Percentiles rank a stretch among this genome's conserved stretches.
Conservation (phyloP, 2,113 vertebrate genomes). For the Thunnus maccoyii region DNA sequence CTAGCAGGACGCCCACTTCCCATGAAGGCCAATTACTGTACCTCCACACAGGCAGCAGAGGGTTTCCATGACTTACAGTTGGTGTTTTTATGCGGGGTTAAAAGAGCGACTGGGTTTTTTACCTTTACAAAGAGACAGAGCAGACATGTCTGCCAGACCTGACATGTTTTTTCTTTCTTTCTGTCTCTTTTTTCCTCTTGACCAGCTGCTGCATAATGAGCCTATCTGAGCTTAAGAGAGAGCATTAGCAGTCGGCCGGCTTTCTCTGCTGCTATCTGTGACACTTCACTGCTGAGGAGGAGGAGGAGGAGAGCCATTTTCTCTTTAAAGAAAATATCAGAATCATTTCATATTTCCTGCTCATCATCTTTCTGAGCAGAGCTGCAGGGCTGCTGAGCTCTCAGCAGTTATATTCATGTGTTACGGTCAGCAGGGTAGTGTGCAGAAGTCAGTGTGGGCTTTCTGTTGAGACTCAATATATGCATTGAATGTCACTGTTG, state of each 20-base stretch:
- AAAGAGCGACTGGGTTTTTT: conserved; percentile 40
- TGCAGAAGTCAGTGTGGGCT: too few relatives aligned
- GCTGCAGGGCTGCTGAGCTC: conserved; percentile 36
- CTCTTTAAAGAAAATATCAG: conserved; percentile 71
- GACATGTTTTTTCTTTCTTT: conserved; percentile 47
- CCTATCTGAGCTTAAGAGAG: conserved; percentile 56
- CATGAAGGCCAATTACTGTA: conserved; percentile 76
- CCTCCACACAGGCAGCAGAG: conserved; percentile 27
- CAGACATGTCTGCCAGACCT: conserved; percentile 53
- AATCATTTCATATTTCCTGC: conserved; percentile 63
- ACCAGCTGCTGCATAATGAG: conserved; percentile 62
- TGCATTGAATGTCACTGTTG: too few relatives aligned
- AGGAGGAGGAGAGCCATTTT: conserved; percentile 48
- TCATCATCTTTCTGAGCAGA: conserved; percentile 45
- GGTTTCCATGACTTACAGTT: conserved; percentile 41
- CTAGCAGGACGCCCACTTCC: conserved; percentile 57
- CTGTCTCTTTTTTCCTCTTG: not conserved
- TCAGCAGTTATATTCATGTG: not conserved
- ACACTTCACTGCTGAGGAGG: conserved; percentile 50
- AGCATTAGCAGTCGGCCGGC: conserved; percentile 49
- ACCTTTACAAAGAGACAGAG: conserved; percentile 64
- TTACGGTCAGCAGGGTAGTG: not conserved
- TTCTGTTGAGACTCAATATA: too few relatives aligned
- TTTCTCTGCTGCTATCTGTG: conserved; percentile 54
- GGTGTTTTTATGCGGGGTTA: conserved; percentile 55